Base-by-base conservation (phyloP, 2,113 vertebrate genomes). In the Etia nguti region DNA sequence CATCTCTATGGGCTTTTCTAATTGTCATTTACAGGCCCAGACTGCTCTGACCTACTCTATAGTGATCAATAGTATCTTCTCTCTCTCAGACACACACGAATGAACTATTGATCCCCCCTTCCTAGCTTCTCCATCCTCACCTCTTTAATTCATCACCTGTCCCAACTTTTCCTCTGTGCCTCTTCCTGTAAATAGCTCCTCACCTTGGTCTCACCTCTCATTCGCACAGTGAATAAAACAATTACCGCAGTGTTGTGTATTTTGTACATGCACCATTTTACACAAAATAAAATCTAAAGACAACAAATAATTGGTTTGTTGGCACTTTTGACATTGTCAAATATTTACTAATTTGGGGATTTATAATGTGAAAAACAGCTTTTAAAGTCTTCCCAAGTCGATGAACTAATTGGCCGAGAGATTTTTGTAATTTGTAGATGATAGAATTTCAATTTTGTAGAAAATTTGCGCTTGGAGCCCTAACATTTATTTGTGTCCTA, bases 41-140 rank as follows among this genome's bases (percentile, higher is more conserved):
- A 75, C 56, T 43, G 79, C 43, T 59, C 46, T 86, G 87, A 90
- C 89, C 73, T 34, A 68, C 80, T 88, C 62, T 57, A 2, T 10
- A 8, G 13, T 55, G 54, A 92, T 89, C 86, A 84, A 91, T 90
- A 65, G 54, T 81, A 85, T 70, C 54, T 57, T 68, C 77, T 90
- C 16, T 86, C 46, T 80, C 62, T 80, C 36, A 75, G 46, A 79
- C 73, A 68, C 3, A 26, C 60, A 55, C 11, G 3, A 3, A 29
- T 70, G 20, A 79, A 50, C 7, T 81, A 90, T 81, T 41, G 85
- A 92, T 90, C 70, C 41, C 4, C 4, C 20, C 62, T 38, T 38
- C 26, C 57, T 18, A 56, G 54, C 50, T 84, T 34, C 12, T 82
- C 79, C 82, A 52, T 84, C 70, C 18, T 83, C 62, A 62, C 24